Evolutionary conservation across 2,888 invertebrate species (phyloP).

Genomic region (Creontiades dilutus): DNA sequence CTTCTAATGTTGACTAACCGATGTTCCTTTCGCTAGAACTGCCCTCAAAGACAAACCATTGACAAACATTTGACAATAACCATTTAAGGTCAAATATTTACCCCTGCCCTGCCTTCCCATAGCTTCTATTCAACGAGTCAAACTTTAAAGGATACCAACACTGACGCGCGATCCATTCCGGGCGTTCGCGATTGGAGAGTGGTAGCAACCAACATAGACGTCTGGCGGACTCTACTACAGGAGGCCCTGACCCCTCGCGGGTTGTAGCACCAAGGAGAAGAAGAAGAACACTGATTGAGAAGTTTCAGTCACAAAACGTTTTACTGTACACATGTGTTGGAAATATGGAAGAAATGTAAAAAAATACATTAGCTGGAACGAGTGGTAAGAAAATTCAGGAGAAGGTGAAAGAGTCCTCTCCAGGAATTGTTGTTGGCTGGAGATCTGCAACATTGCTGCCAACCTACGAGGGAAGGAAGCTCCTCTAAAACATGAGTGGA

Average conservation of each 20-base stretch:
- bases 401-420: not conserved
- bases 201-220: too few relatives aligned
- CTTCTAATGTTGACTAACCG: too few relatives aligned
- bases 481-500: constrained; percentile 1
- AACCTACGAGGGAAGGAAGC: constrained; percentile 33
- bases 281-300: not conserved
- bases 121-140: constrained; percentile 18
- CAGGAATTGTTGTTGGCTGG: constrained; percentile 17
- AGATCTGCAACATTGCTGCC: constrained; percentile 33
- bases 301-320: not conserved
- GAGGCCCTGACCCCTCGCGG: too few relatives aligned
- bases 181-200: too few relatives aligned
- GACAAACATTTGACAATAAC: too few relatives aligned
- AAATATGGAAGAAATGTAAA: not conserved
- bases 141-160: not conserved
- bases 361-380: not conserved
- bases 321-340: not conserved
- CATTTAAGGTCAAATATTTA: too few relatives aligned
- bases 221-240: too few relatives aligned
- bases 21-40: too few relatives aligned
- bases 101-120: not conserved
- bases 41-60: too few relatives aligned
- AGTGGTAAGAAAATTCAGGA: not conserved
- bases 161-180: too few relatives aligned
- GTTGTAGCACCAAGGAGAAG: too few relatives aligned